Evolutionary conservation across 2,113 vertebrate genomes (phyloP).

Genomic region (Podarcis raffonei): DNA sequence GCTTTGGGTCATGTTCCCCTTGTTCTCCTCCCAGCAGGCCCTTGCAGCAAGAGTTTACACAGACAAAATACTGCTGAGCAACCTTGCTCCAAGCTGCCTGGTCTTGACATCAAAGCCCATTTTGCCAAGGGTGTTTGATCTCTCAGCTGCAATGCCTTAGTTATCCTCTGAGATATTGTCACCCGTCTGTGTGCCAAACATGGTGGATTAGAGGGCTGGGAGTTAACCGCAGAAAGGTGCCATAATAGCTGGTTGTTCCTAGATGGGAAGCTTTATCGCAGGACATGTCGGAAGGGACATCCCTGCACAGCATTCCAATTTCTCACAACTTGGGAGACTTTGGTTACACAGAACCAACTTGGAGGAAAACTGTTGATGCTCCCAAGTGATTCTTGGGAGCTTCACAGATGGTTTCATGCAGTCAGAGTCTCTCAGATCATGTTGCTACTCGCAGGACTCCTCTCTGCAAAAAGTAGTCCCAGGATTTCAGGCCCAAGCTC

Average conservation of each 20-base stretch:
- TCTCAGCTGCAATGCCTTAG: conserved; percentile 48
- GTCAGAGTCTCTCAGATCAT: background rate
- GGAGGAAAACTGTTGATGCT: background rate
- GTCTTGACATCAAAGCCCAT: background rate
- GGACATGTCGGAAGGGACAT: background rate
- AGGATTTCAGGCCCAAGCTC: no score
- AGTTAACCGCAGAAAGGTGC: conserved; percentile 41
- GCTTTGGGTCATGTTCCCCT: background rate
- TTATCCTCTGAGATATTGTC: conserved; percentile 36
- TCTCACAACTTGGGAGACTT: background rate
- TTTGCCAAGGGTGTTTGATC: conserved; percentile 52
- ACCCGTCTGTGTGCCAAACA: conserved; percentile 54
- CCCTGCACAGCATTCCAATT: background rate
- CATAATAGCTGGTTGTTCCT: conserved; percentile 46
- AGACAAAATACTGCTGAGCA: background rate
- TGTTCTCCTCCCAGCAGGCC: no score
- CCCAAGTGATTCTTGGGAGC: no score
- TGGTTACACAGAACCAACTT: background rate
- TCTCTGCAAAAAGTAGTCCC: no score
- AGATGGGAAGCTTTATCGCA: conserved; percentile 58
- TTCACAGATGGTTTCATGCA: no score
- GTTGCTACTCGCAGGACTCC: no score
- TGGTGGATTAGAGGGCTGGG: conserved; percentile 52
- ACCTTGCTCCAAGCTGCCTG: no score
- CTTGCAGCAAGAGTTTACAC: no score